phyloP scores from a whole-genome alignment of 2,113 vertebrate genomes.

The Psilopsiagon aurifrons region DNA sequence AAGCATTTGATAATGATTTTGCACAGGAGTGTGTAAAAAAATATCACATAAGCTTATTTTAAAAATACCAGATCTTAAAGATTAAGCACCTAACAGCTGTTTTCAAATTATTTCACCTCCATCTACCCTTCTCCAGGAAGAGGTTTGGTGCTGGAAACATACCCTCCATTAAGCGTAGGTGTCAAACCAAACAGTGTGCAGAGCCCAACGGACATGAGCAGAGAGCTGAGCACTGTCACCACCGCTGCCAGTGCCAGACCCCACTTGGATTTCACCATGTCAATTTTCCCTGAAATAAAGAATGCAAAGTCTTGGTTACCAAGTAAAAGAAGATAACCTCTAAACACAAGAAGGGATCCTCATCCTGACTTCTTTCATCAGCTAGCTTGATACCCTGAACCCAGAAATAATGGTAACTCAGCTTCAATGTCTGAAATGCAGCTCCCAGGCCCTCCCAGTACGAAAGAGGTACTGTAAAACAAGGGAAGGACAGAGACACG shows the following conservation, averaged over 20 bases:
- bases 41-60: rapidly evolving
- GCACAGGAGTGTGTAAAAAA: neutral
- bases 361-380: neutral
- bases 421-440: rapidly evolving
- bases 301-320: neutral
- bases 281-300: constrained; percentile 89
- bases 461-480: rapidly evolving
- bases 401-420: neutral
- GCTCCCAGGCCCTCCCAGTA: neutral
- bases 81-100: neutral
- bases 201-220: constrained; percentile 98
- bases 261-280: constrained; percentile 99
- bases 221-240: constrained; percentile 96
- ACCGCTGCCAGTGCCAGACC: constrained; percentile 95
- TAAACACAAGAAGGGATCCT: too few relatives aligned
- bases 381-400: rapidly evolving
- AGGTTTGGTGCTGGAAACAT: constrained; percentile 26
- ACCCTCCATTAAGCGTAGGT: constrained; percentile 97
- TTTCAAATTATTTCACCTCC: neutral
- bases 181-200: constrained; percentile 97
- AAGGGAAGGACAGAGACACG: neutral
- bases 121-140: neutral
- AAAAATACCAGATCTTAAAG: neutral
- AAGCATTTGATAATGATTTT: neutral
- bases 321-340: rapidly evolving